Conservation (phyloP, 2,113 vertebrate species). For the Pygathrix nemaeus region DNA sequence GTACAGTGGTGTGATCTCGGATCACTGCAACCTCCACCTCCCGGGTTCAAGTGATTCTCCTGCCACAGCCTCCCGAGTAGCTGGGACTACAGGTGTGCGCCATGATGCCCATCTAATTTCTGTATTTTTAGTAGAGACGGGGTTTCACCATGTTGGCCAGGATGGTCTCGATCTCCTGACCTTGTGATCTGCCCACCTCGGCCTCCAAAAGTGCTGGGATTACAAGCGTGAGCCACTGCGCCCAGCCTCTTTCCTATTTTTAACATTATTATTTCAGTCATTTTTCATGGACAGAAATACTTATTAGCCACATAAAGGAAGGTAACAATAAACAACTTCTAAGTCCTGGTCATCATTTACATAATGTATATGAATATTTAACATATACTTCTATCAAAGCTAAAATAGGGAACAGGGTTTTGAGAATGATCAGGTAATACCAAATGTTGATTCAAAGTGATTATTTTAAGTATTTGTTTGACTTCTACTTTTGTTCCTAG, state of each 20-base stretch:
- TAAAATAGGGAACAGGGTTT: neutral
- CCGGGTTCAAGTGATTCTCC: too few species aligned
- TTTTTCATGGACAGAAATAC: neutral
- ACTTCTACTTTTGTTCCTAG: neutral
- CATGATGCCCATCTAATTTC: too few species aligned
- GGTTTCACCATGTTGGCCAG: too few species aligned
- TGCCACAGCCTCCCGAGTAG: too few species aligned
- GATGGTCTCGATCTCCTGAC: too few species aligned
- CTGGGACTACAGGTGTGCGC: too few species aligned
- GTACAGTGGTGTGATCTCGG: too few species aligned
- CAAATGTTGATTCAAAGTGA: neutral
- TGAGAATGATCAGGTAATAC: slow-evolving; percentile 10
- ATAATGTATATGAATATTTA: neutral
- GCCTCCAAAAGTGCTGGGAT: too few species aligned
- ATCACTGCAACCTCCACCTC: too few species aligned
- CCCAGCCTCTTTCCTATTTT: neutral
- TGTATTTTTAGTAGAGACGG: too few species aligned
- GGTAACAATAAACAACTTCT: neutral
- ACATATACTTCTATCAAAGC: neutral
- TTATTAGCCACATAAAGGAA: neutral
- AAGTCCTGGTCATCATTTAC: neutral
- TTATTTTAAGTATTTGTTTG: neutral
- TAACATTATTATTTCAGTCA: neutral
- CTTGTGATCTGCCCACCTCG: too few species aligned
- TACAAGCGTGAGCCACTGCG: too few species aligned